phyloP scores from a whole-genome alignment of 2,888 invertebrate genomes.

The Ptilodon capucinus region DNA sequence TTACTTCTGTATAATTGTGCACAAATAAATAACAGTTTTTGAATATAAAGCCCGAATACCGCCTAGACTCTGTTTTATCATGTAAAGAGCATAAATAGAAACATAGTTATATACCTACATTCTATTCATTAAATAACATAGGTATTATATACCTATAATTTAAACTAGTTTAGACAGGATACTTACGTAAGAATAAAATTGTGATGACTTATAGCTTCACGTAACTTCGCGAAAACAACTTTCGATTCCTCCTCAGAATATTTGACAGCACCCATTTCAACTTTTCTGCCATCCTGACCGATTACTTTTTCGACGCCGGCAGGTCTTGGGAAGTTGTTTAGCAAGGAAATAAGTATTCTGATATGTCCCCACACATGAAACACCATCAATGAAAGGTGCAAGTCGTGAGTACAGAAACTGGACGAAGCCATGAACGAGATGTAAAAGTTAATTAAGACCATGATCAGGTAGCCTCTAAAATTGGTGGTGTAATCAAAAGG shows the following conservation, averaged over 20 bases:
- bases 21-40: too few species aligned
- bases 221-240: not conserved
- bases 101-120: too few species aligned
- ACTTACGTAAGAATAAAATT: not conserved
- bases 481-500: not conserved
- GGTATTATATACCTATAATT: too few species aligned
- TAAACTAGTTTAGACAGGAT: not conserved
- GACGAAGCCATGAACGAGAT: not conserved
- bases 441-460: not conserved
- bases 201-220: not conserved
- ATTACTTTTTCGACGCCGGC: not conserved
- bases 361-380: slow-evolving; percentile 3
- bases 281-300: not conserved
- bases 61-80: too few species aligned
- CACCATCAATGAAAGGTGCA: slow-evolving; percentile 20
- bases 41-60: too few species aligned
- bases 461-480: not conserved
- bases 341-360: not conserved
- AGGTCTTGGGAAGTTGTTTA: not conserved
- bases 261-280: not conserved
- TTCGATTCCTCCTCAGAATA: not conserved
- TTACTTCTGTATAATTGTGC: too few species aligned
- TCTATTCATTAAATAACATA: too few species aligned
- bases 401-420: not conserved
- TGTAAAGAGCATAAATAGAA: not conserved